Evolutionary conservation across 2,888 invertebrate species (phyloP), one percentile per base, ranked within the genome.

Genomic region (Chymomyza fuscimana): DNA sequence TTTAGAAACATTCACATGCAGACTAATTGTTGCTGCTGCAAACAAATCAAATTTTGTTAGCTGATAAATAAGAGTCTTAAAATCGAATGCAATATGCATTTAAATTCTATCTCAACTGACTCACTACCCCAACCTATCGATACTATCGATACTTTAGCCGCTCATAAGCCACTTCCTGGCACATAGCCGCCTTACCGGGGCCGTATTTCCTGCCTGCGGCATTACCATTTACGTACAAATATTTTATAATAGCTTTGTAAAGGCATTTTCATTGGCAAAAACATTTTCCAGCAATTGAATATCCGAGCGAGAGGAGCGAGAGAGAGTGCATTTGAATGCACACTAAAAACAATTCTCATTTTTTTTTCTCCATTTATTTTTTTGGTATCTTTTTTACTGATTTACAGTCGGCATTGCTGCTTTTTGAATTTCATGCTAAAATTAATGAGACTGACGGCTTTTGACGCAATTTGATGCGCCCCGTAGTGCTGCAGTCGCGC

Each of bases 251-350:
- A 46, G 40, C 12, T 46, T 12, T 12, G 2, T 12, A 67, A 67
- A 63, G 56, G 9, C 15, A 22, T 22, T 22, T 22, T 22, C 3
- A 22, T 22, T 22, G 22, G 22, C 25, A 25, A 25, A 25, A 52
- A 52, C 52, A 86, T 82, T 82, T 87, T 82, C 89, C 89, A 88
- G 69, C 89, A 88, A 88, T 83, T 83, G 89, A 88, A 82, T 88
- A 87, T 85, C 80, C 25, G 3, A 3, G 32, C 5, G 32, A 32
- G 25, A 3, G 25, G 25, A 72, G 70, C 46, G 4, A 65, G 74
- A 40, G 80, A 82, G 32, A 36, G 32, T 29, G 70, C 73, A 82
- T 79, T 82, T 77, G 69, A 88, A 88, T 88, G 82, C 69, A 77
- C 69, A 79, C 80, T 72, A 80, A 80, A 81, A 80, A 46, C 74